Base-by-base conservation (phyloP, 1,140 invertebrate genomes). In the Melitaea cinxia region DNA sequence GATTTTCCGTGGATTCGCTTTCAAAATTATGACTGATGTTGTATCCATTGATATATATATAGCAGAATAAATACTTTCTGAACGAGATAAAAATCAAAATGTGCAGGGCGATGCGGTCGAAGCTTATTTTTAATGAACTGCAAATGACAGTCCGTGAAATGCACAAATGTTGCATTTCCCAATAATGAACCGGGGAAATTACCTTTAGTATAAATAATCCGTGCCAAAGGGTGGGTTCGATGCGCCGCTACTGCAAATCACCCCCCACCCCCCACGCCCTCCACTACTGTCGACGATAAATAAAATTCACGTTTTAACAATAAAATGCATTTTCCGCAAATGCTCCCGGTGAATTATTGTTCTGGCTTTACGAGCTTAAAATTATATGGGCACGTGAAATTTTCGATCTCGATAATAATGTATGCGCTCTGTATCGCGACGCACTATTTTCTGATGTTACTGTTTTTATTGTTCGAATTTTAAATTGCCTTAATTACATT, bases 231-330 rank as follows among this genome's bases (percentile, higher is more conserved):
- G 85, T 83, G 88, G 85, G 68, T 78, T 87, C 88, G 83, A 89
- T 85, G 83, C 78, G 83, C 82, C 77, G 75, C 78, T 78, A 86
- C 85, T 83, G 86, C 86, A 91, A 91, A 91, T 91, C 88, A 88
- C 75, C 79, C 82, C 77, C 82, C 75, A 60, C 73, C 73, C 58
- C 70, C 68, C 70, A 65, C 65, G 67, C 61, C 75, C 74, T 72
- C 82, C 82, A 85, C 85, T 84, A 85, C 87, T 88, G 86, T 89
- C 86, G 85, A 76, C 84, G 75, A 89, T 91, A 89, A 91, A 91
- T 91, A 91, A 91, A 91, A 89, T 91, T 91, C 88, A 91, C 88
- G 86, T 89, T 91, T 91, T 91, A 91, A 89, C 87, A 91, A 91
- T 91, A 91, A 91, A 91, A 91, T 91, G 86, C 86, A 91, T 91